These are phyloP conservation scores for Euphydryas editha DNA, from an alignment of 2,888 invertebrate species.

Conservation along the genomic window DNA sequence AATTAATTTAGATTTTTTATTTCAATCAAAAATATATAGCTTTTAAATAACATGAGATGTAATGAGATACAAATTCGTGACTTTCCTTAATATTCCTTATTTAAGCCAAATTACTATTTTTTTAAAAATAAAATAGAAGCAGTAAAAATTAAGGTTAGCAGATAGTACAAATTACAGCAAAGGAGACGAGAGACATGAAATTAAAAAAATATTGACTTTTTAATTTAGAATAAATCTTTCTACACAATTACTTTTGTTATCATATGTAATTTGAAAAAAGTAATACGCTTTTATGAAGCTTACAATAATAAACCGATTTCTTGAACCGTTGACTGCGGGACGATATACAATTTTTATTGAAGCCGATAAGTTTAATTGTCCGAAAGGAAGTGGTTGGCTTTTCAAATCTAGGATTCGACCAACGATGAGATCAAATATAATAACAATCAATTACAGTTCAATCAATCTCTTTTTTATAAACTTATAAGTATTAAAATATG, in stretches of 20 bases:
- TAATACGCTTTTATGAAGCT: slow-evolving; percentile 39
- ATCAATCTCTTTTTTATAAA: slow-evolving; percentile 28
- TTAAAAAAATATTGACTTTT: neutral
- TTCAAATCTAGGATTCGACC: slow-evolving; percentile 48
- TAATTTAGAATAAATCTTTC: neutral
- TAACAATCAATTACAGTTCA: slow-evolving; percentile 48
- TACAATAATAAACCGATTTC: slow-evolving; percentile 30
- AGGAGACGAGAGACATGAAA: no score
- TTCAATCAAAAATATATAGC: no score
- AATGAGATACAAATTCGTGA: no score
- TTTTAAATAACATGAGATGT: no score
- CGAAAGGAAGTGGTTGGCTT: slow-evolving; percentile 65
- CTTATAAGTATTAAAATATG: neutral
- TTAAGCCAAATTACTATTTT: no score
- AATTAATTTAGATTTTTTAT: no score
- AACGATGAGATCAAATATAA: slow-evolving; percentile 43
- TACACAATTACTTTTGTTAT: neutral
- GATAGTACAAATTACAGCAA: no score
- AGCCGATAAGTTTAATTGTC: slow-evolving; percentile 71
- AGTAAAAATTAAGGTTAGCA: no score
- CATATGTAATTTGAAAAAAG: slow-evolving; percentile 13
- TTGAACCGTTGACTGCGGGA: slow-evolving; percentile 51
- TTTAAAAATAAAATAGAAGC: no score
- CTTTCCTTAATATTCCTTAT: no score
- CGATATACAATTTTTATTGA: slow-evolving; percentile 64